Conservation (phyloP, 2,113 vertebrate species). For the Anas platyrhynchos region DNA sequence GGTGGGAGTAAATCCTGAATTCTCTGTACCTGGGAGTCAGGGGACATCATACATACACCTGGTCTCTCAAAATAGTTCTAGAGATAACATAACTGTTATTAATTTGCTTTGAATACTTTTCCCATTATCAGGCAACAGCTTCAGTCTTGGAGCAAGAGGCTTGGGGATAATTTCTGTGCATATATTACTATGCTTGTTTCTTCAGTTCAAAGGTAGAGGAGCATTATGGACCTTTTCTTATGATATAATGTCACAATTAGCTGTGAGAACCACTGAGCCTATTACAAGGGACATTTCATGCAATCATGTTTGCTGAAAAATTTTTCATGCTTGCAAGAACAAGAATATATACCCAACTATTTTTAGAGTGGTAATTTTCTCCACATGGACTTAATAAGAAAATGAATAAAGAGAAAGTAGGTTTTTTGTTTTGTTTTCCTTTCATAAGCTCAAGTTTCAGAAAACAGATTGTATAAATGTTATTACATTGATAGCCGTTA, state of each 20-base stretch:
- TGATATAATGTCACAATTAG: constrained; percentile 7
- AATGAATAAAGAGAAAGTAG: neutral
- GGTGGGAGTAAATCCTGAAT: neutral
- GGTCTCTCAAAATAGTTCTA: neutral
- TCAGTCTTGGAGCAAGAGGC: neutral
- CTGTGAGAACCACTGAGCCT: neutral
- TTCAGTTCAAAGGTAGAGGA: neutral
- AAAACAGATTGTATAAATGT: neutral
- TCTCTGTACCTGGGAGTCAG: neutral
- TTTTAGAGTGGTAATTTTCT: constrained; percentile 13
- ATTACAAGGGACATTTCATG: constrained; percentile 1
- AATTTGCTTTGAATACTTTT: neutral
- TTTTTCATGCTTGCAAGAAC: constrained; percentile 17
- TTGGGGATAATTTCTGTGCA: neutral
- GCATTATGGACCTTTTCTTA: neutral
- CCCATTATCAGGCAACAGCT: neutral
- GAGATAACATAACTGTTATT: neutral
- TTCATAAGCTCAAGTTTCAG: neutral
- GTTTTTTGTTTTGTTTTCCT: neutral
- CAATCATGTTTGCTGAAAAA: neutral
- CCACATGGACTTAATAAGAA: constrained; percentile 30
- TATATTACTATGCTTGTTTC: neutral
- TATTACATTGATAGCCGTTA: constrained; percentile 16
- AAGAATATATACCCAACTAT: constrained; percentile 6
- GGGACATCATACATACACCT: neutral